phyloP scores from a whole-genome alignment of 2,797 vertebrate genomes.

The Falco berigora region DNA sequence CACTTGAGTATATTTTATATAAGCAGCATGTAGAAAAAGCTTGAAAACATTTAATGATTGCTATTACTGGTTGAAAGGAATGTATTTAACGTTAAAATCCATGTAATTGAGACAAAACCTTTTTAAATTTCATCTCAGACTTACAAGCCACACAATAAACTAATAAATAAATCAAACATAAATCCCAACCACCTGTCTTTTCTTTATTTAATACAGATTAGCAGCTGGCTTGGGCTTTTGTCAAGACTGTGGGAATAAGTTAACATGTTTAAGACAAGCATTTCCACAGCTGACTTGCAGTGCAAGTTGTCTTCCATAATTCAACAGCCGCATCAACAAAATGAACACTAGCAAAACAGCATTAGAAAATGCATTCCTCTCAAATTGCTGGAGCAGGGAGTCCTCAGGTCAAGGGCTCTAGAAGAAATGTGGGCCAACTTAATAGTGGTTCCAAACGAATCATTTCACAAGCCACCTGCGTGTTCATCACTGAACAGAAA shows the following conservation, averaged over 20 bases:
- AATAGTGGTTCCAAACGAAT: background rate
- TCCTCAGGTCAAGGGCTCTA: background rate
- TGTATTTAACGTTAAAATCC: background rate
- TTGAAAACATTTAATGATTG: background rate
- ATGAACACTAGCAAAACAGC: background rate
- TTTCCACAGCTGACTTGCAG: conserved; percentile 2
- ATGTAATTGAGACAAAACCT: background rate
- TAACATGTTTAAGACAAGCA: conserved; percentile 6
- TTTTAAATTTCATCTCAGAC: background rate
- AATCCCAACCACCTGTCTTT: conserved; percentile 5
- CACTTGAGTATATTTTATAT: background rate
- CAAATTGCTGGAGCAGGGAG: background rate
- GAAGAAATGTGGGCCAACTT: background rate
- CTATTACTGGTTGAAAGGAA: background rate
- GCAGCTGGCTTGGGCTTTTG: conserved; percentile 31
- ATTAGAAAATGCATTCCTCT: conserved; percentile 16
- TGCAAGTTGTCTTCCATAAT: conserved; percentile 18
- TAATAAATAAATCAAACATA: conserved; percentile 6
- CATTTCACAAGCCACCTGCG: background rate
- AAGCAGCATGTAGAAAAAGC: background rate
- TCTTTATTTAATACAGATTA: conserved; percentile 9
- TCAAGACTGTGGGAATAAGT: conserved; percentile 43
- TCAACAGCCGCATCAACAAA: background rate
- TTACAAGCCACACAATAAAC: background rate
- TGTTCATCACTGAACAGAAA: background rate